Percentiles rank a stretch among this genome's conserved stretches.
These are phyloP conservation scores for Watsonalla cultraria DNA, from an alignment of 2,888 invertebrate genomes.

Conservation along the genomic window DNA sequence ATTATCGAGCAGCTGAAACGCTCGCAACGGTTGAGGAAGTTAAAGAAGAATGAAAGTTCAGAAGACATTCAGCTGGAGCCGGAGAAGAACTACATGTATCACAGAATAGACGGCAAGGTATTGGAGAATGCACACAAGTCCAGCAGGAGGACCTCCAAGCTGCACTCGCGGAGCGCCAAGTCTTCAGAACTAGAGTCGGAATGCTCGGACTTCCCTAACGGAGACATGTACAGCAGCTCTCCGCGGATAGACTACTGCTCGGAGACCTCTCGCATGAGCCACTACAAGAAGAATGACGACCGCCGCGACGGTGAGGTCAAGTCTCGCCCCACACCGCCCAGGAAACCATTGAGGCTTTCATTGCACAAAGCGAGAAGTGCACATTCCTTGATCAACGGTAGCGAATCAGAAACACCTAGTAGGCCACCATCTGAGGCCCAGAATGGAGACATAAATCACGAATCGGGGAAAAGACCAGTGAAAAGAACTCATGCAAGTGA, in stretches of 20 bases:
- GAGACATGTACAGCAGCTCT: conserved; percentile 60
- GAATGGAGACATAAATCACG: conserved; percentile 39
- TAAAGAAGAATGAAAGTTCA: conserved; percentile 61
- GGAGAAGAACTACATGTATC: conserved; percentile 66
- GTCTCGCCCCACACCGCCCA: conserved; percentile 87
- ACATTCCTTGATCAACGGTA: conserved; percentile 81
- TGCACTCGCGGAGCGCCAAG: conserved; percentile 81
- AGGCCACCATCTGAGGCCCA: conserved; percentile 48
- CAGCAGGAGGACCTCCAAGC: conserved; percentile 62
- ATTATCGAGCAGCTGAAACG: conserved; percentile 70
- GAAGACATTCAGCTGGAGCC: conserved; percentile 72
- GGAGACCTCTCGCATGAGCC: conserved; percentile 68
- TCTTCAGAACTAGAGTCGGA: conserved; percentile 90
- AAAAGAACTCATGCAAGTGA: conserved; percentile 77
- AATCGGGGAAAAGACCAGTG: conserved; percentile 75
- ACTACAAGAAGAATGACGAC: conserved; percentile 65
- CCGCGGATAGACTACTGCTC: conserved; percentile 77
- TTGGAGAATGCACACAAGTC: conserved; percentile 77
- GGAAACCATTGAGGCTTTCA: conserved; percentile 90
- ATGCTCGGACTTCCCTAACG: conserved; percentile 74
- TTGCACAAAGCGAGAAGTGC: conserved; percentile 90
- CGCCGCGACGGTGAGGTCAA: conserved; percentile 59
- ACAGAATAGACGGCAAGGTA: conserved; percentile 72
- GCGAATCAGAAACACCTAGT: conserved; percentile 64
- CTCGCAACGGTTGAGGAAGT: conserved; percentile 62